Evolutionary conservation across 2,797 vertebrate genomes (phyloP).

Genomic region (Anas georgica): DNA sequence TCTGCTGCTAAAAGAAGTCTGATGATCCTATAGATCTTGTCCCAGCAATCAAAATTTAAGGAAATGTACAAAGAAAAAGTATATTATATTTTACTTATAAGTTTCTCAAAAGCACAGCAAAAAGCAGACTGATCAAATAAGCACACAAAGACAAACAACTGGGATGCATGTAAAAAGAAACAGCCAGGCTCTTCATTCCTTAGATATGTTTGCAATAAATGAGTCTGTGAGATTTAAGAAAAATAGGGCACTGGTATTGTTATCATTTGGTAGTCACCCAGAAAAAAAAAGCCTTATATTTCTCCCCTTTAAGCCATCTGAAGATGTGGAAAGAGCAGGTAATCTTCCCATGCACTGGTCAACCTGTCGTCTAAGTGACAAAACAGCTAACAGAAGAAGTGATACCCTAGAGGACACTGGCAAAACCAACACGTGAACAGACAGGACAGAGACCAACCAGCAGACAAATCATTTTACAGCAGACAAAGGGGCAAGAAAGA

Average conservation of each 20-base stretch:
- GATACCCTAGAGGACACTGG: not conserved
- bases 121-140: not conserved
- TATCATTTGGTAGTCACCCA: not conserved
- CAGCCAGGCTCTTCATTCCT: not conserved
- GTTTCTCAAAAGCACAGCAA: not conserved
- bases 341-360: not conserved
- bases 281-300: not conserved
- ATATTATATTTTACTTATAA: not conserved
- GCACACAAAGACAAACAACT: not conserved
- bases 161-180: not conserved
- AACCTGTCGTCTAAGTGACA: not conserved
- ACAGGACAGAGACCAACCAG: not conserved
- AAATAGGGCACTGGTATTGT: not conserved
- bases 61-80: not conserved
- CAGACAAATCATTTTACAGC: not conserved
- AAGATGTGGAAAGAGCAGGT: not conserved
- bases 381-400: not conserved
- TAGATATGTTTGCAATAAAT: not conserved
- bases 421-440: not conserved
- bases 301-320: not conserved
- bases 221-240: not conserved
- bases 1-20: slow-evolving; percentile 16
- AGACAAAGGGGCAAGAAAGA: not conserved
- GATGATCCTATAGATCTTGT: not conserved
- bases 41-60: not conserved